Evolutionary conservation across 2,888 invertebrate species (phyloP), one percentile per base, ranked within the genome.

Genomic region (Phymatocera aterrima): DNA sequence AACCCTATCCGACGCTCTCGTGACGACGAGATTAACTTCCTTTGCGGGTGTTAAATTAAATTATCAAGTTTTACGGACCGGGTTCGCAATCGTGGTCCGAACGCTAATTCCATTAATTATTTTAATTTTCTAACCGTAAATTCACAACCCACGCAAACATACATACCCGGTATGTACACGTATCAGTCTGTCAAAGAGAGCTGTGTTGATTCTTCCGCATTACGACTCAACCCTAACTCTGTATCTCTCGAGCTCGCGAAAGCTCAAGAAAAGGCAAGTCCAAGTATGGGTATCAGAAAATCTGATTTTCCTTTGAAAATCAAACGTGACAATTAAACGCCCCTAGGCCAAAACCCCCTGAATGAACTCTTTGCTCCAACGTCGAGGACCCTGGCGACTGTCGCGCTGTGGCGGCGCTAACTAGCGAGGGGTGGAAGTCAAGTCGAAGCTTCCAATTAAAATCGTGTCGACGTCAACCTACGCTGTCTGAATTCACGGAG

Each of bases 1-100:
- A 79, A 77, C 80, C 79, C 82, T 82, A 83, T 79, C 79, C 77
- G 12, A 54, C 79, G 65, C 82, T 80, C 79, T 82, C 85, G 80
- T 81, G 81, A 80, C 79, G 80, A 78, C 79, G 81, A 82, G 81
- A 85, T 85, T 85, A 85, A 85, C 86, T 84, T 86, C 83, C 84
- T 84, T 84, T 83, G 83, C 86, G 79, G 72, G 79, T 60, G 79
- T 68, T 81, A 86, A 85, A 85, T 86, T 80, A 82, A 86, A 85
- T 86, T 85, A 85, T 83, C 83, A 86, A 85, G 83, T 85, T 85
- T 86, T 81, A 77, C 79, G 12, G 54, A 48, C 34, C 51, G 46
- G 74, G 78, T 51, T 80, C 79, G 77, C 80, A 79, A 82, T 72
- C 78, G 79, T 72, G 48, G 64, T 28, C 77, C 46, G 79, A 78